Evolutionary conservation across 2,888 invertebrate species (phyloP).

Genomic region (Chaitophorus viminalis): DNA sequence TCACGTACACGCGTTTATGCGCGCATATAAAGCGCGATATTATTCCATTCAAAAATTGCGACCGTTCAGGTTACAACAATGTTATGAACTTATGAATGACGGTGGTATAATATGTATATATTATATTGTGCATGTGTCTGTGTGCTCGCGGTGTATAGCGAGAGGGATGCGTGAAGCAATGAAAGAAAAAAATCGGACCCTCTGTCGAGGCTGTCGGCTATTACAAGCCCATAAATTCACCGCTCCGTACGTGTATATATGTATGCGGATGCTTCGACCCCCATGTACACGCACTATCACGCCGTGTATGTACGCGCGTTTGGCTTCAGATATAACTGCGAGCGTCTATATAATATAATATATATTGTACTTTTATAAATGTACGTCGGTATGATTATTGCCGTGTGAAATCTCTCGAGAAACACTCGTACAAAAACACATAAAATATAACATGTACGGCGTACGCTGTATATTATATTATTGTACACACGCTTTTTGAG

Average conservation of each 20-base stretch:
- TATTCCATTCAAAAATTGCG: no score
- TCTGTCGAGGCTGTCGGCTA: conserved; percentile 57
- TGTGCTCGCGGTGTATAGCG: not conserved
- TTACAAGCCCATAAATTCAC: conserved; percentile 60
- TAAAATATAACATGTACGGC: not conserved
- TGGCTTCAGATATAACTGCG: not conserved
- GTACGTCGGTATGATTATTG: not conserved
- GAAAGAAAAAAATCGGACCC: conserved; percentile 43
- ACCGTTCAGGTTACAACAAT: no score
- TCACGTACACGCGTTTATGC: no score
- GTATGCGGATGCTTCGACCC: not conserved
- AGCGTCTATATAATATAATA: not conserved
- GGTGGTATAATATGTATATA: not conserved
- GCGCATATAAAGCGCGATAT: no score
- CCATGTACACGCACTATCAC: conserved; percentile 30
- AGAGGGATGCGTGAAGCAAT: not conserved
- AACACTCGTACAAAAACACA: not conserved
- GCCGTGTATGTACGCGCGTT: not conserved
- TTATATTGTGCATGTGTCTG: not conserved
- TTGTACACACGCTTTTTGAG: not conserved
- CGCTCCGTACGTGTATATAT: not conserved
- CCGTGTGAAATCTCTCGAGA: not conserved
- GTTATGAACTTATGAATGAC: no score
- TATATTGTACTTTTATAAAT: no score
- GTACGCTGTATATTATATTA: no score